Evolutionary conservation across 1,140 invertebrate species (phyloP).

Genomic region (Tenebrio molitor): DNA sequence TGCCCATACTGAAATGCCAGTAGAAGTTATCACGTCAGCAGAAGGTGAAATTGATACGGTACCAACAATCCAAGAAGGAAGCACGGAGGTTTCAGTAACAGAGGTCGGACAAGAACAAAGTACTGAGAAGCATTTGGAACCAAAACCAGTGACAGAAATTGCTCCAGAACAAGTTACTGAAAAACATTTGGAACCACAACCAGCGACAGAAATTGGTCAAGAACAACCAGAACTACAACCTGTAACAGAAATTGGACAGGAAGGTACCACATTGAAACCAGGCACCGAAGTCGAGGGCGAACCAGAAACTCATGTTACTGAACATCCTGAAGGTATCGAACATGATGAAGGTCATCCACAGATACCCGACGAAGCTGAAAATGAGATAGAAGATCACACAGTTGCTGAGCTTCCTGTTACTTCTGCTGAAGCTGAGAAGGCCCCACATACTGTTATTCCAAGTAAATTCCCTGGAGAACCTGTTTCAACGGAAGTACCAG

Average conservation of each 20-base stretch:
- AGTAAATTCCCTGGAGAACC: not conserved
- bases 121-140: no score
- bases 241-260: not conserved
- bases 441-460: no score
- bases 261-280: slow-evolving; percentile 1
- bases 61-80: slow-evolving; percentile 20
- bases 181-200: not conserved
- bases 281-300: not conserved
- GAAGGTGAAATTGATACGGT: not conserved
- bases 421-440: no score
- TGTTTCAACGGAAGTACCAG: not conserved
- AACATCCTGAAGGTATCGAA: not conserved
- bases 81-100: no score
- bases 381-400: slow-evolving; percentile 1
- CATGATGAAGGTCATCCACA: not conserved
- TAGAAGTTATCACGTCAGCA: not conserved
- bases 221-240: slow-evolving; percentile 11
- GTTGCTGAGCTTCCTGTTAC: no score
- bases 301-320: slow-evolving; percentile 2
- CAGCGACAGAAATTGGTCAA: not conserved
- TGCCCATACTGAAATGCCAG: not conserved
- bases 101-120: not conserved
- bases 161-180: not conserved
- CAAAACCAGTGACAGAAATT: not conserved
- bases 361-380: not conserved